Percentiles rank a stretch among this genome's conserved stretches.
phyloP scores from a whole-genome alignment of 2,113 vertebrate genomes.

The Neolamprologus brichardi region DNA sequence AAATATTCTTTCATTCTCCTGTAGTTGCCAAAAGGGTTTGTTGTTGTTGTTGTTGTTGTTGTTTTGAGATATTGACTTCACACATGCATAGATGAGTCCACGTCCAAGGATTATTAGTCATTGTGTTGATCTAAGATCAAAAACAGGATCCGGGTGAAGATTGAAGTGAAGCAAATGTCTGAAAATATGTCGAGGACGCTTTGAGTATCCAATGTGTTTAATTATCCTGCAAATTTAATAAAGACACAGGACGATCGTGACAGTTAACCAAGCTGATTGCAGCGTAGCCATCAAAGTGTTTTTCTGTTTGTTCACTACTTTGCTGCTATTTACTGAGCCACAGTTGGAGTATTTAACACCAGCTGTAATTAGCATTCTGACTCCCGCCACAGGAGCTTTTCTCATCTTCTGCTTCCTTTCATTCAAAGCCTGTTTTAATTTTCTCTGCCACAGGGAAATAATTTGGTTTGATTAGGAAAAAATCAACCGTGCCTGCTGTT shows the following conservation, averaged over 20 bases:
- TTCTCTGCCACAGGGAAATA: not conserved
- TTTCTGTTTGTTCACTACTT: not conserved
- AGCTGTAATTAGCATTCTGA: not conserved
- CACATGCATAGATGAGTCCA: not conserved
- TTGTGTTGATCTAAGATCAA: not conserved
- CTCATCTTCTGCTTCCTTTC: not conserved
- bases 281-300: not conserved
- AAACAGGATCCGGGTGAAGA: not conserved
- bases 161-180: not conserved
- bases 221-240: not conserved
- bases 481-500: not conserved
- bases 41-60: not conserved
- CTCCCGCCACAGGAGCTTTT: not conserved
- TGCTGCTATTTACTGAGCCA: not conserved
- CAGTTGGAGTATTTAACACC: not conserved
- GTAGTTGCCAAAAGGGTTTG: not conserved
- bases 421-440: not conserved
- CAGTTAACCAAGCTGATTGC: not conserved
- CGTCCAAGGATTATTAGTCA: not conserved
- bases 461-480: not conserved
- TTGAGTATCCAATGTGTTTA: not conserved
- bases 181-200: not conserved
- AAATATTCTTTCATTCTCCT: not conserved
- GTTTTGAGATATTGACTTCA: not conserved
- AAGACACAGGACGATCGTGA: not conserved